These are phyloP conservation scores for Perca flavescens DNA, from an alignment of 2,113 vertebrate species.

Conservation along the genomic window DNA sequence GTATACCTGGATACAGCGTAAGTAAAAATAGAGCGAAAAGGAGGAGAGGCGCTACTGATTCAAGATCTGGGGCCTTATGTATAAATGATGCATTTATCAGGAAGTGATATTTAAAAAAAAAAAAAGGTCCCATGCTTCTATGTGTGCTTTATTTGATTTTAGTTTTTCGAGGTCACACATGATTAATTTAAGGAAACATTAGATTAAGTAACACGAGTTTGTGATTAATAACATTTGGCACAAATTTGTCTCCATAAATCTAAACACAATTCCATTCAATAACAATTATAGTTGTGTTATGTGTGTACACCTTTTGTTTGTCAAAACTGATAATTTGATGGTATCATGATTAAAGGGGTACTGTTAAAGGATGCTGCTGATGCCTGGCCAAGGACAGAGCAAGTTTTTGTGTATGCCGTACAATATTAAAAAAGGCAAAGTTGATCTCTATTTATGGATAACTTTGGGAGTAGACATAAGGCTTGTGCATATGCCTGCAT, in stretches of 20 bases:
- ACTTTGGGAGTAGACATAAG: neutral
- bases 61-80: slow-evolving; percentile 20
- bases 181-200: neutral
- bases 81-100: slow-evolving; percentile 24
- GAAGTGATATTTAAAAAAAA: neutral
- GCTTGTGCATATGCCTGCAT: neutral
- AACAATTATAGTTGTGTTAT: neutral
- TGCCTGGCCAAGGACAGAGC: neutral
- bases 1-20: slow-evolving; percentile 89
- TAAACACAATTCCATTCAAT: neutral
- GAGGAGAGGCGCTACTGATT: slow-evolving; percentile 48
- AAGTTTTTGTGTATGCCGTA: neutral
- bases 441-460: slow-evolving; percentile 1
- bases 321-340: slow-evolving; percentile 5
- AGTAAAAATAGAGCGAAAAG: slow-evolving; percentile 81
- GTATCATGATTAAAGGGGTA: neutral
- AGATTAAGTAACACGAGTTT: neutral
- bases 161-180: neutral
- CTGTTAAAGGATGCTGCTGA: neutral
- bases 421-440: neutral
- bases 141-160: neutral
- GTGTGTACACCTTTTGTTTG: neutral
- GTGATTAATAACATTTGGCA: neutral
- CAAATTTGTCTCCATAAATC: neutral
- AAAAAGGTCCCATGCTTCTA: neutral